Conservation (phyloP, 2,797 vertebrate genomes). For the Brachymystax lenok region DNA sequence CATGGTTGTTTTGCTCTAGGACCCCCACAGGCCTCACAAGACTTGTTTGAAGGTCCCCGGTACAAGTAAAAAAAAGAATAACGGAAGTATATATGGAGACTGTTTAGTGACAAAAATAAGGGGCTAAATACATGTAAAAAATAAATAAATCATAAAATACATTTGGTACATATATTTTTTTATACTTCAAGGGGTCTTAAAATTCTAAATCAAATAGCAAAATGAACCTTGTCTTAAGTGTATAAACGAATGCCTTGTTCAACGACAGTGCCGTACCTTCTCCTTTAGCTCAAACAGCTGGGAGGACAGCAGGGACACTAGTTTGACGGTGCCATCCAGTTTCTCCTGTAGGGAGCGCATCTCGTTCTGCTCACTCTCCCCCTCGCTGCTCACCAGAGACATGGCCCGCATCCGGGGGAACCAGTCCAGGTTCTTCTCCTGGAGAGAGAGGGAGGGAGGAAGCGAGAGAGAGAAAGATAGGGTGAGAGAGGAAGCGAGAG, state of each 20-base stretch:
- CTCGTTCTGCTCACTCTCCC: slow-evolving; percentile 95
- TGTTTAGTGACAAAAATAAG: too few relatives aligned
- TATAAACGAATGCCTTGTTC: background rate
- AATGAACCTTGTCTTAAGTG: background rate
- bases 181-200: too few relatives aligned
- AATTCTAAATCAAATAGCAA: too few relatives aligned
- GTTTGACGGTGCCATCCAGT: slow-evolving; percentile 86
- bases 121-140: too few relatives aligned
- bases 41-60: too few relatives aligned
- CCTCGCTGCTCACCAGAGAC: slow-evolving; percentile 95
- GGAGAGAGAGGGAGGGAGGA: slow-evolving; percentile 14
- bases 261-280: slow-evolving; percentile 78
- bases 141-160: too few relatives aligned
- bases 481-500: background rate
- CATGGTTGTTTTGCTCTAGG: too few relatives aligned
- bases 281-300: slow-evolving; percentile 97
- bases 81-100: too few relatives aligned
- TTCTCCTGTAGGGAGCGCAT: slow-evolving; percentile 95
- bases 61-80: too few relatives aligned
- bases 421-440: slow-evolving; percentile 99
- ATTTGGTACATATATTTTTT: too few relatives aligned
- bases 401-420: slow-evolving; percentile 99
- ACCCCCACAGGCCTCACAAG: too few relatives aligned
- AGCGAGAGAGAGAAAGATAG: background rate
- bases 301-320: slow-evolving; percentile 88